Evolutionary conservation across 2,113 vertebrate genomes (phyloP).

Genomic region (Macrotis lagotis): DNA sequence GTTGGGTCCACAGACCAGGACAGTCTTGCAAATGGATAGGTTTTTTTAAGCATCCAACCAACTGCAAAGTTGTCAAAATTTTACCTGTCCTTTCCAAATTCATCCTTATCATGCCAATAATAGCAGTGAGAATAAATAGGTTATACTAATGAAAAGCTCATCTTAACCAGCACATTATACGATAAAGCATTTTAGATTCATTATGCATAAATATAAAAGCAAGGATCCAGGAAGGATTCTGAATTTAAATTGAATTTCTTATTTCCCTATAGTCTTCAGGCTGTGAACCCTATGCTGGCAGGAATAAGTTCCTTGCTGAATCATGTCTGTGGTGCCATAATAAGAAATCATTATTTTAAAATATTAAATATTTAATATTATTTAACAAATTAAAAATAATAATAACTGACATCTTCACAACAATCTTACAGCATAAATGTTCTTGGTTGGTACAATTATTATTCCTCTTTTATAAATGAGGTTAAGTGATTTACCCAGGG

Average conservation of each 20-base stretch:
- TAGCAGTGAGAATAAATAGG: not conserved
- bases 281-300: not conserved
- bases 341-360: too few species aligned
- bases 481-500: not conserved
- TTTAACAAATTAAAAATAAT: too few species aligned
- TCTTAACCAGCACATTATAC: not conserved
- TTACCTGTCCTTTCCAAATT: not conserved
- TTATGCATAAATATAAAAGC: slow-evolving; percentile 22
- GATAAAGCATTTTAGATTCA: not conserved
- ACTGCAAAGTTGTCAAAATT: not conserved
- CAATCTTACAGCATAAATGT: not conserved
- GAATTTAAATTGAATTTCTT: slow-evolving; percentile 20
- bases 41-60: not conserved
- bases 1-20: not conserved
- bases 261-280: not conserved
- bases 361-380: too few species aligned
- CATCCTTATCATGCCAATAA: not conserved
- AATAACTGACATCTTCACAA: too few species aligned
- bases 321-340: not conserved
- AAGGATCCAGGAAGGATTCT: not conserved
- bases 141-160: not conserved
- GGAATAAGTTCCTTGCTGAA: not conserved
- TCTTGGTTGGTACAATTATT: not conserved
- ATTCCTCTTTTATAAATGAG: not conserved
- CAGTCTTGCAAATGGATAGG: not conserved